A percentile compares a stretch with the other conserved stretches of the same genome.
These are phyloP conservation scores for Motacilla tschutschensis DNA, from an alignment of 2,113 vertebrate species.

Conservation along the genomic window DNA sequence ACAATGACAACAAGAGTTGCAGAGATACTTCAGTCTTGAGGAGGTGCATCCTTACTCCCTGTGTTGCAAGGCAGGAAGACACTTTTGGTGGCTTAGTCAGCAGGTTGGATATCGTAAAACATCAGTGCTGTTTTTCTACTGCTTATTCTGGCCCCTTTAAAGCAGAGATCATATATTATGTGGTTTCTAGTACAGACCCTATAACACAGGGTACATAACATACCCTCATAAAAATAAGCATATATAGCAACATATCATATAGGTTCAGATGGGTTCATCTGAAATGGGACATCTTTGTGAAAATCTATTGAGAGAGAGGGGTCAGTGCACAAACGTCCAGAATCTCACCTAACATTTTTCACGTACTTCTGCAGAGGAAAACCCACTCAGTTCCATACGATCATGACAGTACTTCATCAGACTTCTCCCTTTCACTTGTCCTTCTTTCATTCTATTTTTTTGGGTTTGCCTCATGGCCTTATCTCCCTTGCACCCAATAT, in stretches of 20 bases:
- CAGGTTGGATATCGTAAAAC: neutral
- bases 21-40: neutral
- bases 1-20: neutral
- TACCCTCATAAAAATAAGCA: neutral
- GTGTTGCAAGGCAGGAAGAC: neutral
- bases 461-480: neutral
- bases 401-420: neutral
- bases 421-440: neutral
- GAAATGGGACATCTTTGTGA: neutral
- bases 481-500: neutral
- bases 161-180: neutral
- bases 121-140: neutral
- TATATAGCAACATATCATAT: neutral
- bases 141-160: neutral
- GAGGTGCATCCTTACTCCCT: neutral
- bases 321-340: accelerated
- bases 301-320: neutral
- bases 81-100: neutral
- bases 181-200: neutral
- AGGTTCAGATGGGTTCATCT: neutral
- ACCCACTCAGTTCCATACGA: neutral
- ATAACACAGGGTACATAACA: neutral
- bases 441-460: neutral
- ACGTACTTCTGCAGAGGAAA: neutral
- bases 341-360: neutral